A percentile compares a stretch with the other conserved stretches of the same genome.
Conservation (phyloP, 2,113 vertebrate genomes). For the Daphoenositta chrysoptera region DNA sequence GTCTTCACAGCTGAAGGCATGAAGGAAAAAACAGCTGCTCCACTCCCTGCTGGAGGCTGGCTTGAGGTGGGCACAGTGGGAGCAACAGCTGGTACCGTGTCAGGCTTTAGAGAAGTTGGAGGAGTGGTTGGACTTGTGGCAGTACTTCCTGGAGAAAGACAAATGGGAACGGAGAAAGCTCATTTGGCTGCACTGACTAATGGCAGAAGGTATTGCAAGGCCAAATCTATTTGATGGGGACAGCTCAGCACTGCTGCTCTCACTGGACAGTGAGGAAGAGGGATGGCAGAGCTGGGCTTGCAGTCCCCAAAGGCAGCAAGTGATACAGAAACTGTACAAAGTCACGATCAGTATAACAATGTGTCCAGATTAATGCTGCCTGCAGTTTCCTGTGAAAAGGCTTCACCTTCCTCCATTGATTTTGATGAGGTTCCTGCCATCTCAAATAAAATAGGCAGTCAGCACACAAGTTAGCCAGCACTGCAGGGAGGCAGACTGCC, state of each 20-base stretch:
- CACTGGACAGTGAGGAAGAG: background rate
- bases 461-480: background rate
- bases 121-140: conserved; percentile 56
- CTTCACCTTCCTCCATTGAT: background rate
- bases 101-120: conserved; percentile 52
- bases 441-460: background rate
- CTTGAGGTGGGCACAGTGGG: background rate
- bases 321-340: background rate
- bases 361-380: background rate
- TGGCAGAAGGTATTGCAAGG: background rate
- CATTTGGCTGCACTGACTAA: background rate
- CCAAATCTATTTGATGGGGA: background rate
- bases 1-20: conserved; percentile 42
- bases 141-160: conserved; percentile 49
- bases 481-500: conserved; percentile 9
- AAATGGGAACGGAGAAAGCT: background rate
- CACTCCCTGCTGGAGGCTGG: conserved; percentile 1
- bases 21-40: conserved; percentile 49
- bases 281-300: background rate
- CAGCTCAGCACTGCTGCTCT: background rate
- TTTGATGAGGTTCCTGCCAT: background rate
- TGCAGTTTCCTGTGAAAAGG: background rate
- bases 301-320: background rate
- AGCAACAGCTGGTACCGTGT: background rate
- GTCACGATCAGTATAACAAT: background rate